Base-by-base conservation (phyloP, 2,888 invertebrate species). In the Xylophagus ater region DNA sequence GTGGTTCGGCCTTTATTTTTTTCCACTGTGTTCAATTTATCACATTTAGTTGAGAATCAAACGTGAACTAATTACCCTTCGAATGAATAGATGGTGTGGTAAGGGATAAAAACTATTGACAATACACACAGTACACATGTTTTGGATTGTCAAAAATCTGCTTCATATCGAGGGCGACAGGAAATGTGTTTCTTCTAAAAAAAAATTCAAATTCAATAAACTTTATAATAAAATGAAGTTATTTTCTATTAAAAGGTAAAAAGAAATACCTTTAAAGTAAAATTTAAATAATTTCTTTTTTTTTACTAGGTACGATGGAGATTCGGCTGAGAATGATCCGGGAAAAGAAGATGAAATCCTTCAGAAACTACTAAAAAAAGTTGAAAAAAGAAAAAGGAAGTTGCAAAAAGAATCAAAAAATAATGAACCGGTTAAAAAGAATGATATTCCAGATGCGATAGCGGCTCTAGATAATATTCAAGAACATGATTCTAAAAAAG, bases 171-270 rank as follows among this genome's bases (percentile, higher is more conserved):
- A n/a, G n/a, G n/a, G n/a, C n/a, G n/a, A n/a, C n/a, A n/a, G n/a
- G n/a, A n/a, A n/a, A n/a, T n/a, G n/a, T n/a, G n/a, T n/a, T n/a
- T n/a, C n/a, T n/a, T n/a, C n/a, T n/a, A n/a, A n/a, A n/a, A n/a
- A n/a, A n/a, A n/a, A n/a, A n/a, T n/a, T n/a, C n/a, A n/a, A n/a
- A n/a, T n/a, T n/a, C n/a, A n/a, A n/a, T n/a, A n/a, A n/a, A n/a
- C n/a, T n/a, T n/a, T n/a, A n/a, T n/a, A 18, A 30, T 8, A 38
- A 30, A 48, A 80, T 81, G 81, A 78, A 78, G 63, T 67, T 81
- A 48, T 81, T 81, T 56, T 70, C 79, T 45, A 71, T 81, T 37
- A 78, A 81, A 54, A 73, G 81, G 81, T 81, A 64, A 50, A 49
- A 7, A 29, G 9, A 52, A 49, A 14, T 53, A 53, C 17, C 13